Percentiles rank a stretch among this genome's conserved stretches.
Conservation (phyloP, 2,113 vertebrate species). For the Strix aluco region DNA sequence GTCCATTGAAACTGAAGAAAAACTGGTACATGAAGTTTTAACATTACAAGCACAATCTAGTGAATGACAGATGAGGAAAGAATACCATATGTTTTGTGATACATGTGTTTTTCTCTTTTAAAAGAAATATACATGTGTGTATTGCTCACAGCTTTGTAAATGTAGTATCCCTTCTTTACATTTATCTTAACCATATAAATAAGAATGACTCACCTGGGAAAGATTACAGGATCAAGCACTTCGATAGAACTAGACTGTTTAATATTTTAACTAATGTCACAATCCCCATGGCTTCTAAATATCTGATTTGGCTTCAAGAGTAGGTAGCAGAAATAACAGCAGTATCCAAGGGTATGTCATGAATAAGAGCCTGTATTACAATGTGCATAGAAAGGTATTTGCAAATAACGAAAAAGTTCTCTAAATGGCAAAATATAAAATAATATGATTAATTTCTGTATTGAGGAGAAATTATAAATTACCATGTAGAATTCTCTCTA, state of each 20-base stretch:
- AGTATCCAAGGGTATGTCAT: neutral
- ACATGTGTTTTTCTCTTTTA: neutral
- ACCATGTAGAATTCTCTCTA: neutral
- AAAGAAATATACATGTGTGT: neutral
- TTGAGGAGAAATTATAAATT: slow-evolving; percentile 1
- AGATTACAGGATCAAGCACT: neutral
- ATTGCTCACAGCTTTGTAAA: slow-evolving; percentile 67
- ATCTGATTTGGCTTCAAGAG: slow-evolving; percentile 6
- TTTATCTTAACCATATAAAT: slow-evolving; percentile 45
- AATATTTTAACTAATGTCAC: slow-evolving; percentile 4
- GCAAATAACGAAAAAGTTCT: neutral
- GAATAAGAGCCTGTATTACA: neutral
- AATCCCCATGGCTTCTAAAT: slow-evolving; percentile 17
- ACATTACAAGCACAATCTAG: neutral
- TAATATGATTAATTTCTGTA: neutral
- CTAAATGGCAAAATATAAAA: slow-evolving; percentile 26
- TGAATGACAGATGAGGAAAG: slow-evolving; percentile 20
- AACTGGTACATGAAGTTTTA: neutral
- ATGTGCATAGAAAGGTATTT: neutral
- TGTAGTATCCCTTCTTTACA: slow-evolving; percentile 53
- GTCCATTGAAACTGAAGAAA: neutral
- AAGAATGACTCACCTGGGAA: neutral
- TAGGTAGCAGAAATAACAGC: neutral
- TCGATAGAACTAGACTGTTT: slow-evolving; percentile 3
- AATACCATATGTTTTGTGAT: slow-evolving; percentile 24